Conservation (phyloP, 1,140 invertebrate species). For the Augochlora pura region DNA sequence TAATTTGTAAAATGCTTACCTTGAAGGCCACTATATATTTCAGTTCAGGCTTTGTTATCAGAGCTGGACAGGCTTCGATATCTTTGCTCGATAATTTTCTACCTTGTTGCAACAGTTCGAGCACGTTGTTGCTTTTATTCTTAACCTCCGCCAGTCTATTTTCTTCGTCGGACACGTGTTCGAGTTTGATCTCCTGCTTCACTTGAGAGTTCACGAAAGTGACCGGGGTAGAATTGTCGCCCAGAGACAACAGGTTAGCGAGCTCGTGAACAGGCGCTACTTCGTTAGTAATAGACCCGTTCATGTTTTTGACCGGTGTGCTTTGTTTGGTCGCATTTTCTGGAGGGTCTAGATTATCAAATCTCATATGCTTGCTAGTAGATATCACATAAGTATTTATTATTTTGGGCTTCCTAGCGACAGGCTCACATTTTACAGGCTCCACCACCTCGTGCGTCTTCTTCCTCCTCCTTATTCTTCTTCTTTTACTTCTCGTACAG, state of each 20-base stretch:
- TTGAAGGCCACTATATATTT: slow-evolving; percentile 67
- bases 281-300: slow-evolving; percentile 20
- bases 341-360: slow-evolving; percentile 41
- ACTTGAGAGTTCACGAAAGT: slow-evolving; percentile 60
- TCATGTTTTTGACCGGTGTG: slow-evolving; percentile 8
- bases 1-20: slow-evolving; percentile 43
- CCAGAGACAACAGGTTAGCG: slow-evolving; percentile 60
- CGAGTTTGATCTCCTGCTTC: slow-evolving; percentile 4
- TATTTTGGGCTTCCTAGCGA: slow-evolving; percentile 57
- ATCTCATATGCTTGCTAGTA: slow-evolving; percentile 65
- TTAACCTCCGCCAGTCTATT: not conserved
- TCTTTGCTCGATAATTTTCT: slow-evolving; percentile 22
- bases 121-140: not conserved
- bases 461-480: slow-evolving; percentile 55
- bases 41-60: slow-evolving; percentile 35
- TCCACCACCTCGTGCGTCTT: slow-evolving; percentile 24
- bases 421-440: slow-evolving; percentile 6
- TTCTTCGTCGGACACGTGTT: slow-evolving; percentile 9
- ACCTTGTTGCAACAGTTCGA: not conserved
- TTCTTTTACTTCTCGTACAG: slow-evolving; percentile 58
- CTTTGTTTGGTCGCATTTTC: slow-evolving; percentile 32
- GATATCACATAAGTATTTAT: slow-evolving; percentile 53
- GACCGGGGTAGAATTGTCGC: slow-evolving; percentile 62
- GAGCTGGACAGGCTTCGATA: slow-evolving; percentile 32
- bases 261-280: slow-evolving; percentile 30